Base-by-base conservation (phyloP, 2,113 vertebrate genomes). In the Columbina picui region DNA sequence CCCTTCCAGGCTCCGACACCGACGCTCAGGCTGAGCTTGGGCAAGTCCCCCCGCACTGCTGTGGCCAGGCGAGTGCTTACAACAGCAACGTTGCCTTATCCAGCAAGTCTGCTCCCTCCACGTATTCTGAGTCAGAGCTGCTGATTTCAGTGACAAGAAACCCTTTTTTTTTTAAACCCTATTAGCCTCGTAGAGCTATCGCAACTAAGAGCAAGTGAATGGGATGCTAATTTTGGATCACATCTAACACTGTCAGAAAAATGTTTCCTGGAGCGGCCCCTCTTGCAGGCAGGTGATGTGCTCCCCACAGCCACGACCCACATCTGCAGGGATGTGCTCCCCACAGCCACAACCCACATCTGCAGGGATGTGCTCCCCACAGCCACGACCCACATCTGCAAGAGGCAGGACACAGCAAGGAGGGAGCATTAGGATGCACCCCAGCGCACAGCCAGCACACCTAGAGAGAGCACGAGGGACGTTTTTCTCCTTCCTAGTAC, bases 191-290 rank as follows among this genome's bases (percentile, higher is more conserved):
- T 21, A n/a, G 60, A 94, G 80, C 64, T 92, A 63, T 49, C 86
- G 63, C 26, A 68, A 76, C 41, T 73, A 67, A 70, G 53, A 83
- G 52, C 6, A 0, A 88, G 63, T 95, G 94, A 95, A 96, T 90
- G 91, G 65, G 93, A 82, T 91, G 68, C 89, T 94, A 96, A 94
- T 87, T 96, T 59, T 89, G 91, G 73, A 84, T 92, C 78, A 19
- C 10, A 14, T 32, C 61, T 78, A n/a, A 32, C 25, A 69, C 80
- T 45, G 1, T 52, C 60, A 55, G 20, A 55, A 64, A 49, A 52
- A 32, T 7, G 3, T 41, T 83, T 61, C 65, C 82, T 14, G 23
- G 41, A 57, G 83, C 32, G 2, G 64, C 20, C 26, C 41, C 25
- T 27, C 52, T 64, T 4, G 0, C 59, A 45, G 56, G 25, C 8